Conservation (phyloP, 2,797 vertebrate genomes). For the Myotis daubentonii region DNA sequence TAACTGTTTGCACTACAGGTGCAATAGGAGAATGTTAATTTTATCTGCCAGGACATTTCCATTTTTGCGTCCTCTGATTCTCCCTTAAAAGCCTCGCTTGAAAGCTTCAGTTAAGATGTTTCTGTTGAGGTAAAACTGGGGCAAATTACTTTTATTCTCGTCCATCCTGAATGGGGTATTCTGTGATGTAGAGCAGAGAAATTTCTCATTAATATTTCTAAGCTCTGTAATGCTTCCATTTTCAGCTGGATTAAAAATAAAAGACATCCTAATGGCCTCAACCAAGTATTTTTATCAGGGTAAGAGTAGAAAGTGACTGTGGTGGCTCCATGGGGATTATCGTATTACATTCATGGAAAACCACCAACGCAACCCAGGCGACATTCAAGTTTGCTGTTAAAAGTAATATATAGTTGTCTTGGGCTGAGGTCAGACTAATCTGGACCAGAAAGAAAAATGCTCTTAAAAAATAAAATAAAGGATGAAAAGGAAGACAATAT, state of each 20-base stretch:
- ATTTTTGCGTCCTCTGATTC: neutral
- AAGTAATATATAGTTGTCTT: conserved; percentile 81
- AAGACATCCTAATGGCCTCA: conserved; percentile 49
- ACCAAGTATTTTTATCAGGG: conserved; percentile 67
- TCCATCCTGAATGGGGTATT: neutral
- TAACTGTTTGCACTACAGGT: conserved; percentile 32
- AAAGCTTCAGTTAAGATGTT: neutral
- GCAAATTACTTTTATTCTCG: conserved; percentile 1
- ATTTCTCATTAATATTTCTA: conserved; percentile 71
- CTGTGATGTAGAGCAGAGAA: accelerated
- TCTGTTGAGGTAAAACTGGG: conserved; percentile 19
- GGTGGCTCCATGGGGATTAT: conserved; percentile 69
- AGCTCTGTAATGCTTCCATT: conserved; percentile 56
- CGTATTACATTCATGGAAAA: conserved; percentile 62
- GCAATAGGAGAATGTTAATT: conserved; percentile 21
- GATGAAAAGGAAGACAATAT: conserved; percentile 81
- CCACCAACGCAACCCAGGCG: conserved; percentile 48
- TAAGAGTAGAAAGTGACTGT: conserved; percentile 24
- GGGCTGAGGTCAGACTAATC: conserved; percentile 82
- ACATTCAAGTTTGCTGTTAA: conserved; percentile 75
- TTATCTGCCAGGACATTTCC: conserved; percentile 34
- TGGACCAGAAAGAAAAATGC: conserved; percentile 82
- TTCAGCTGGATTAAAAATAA: conserved; percentile 72
- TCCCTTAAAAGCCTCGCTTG: conserved; percentile 17
- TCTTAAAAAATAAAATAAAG: conserved; percentile 72